Conservation (phyloP, 2,797 vertebrate genomes). For the Perodicticus potto region DNA sequence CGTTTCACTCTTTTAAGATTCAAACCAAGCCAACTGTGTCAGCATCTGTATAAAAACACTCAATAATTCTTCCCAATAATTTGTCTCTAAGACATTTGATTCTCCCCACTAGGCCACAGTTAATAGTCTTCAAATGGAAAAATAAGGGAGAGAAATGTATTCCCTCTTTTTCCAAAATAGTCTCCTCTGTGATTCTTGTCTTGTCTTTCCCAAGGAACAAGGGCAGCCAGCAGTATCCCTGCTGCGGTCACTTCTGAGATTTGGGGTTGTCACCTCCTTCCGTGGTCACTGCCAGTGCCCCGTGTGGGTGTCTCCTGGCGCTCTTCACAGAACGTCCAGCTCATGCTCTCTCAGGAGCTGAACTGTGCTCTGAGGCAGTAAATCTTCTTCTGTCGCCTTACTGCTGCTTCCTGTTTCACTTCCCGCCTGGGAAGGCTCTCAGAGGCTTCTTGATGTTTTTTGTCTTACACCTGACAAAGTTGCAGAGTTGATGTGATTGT, state of each 20-base stretch:
- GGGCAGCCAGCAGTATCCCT: not conserved
- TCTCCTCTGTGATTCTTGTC: not conserved
- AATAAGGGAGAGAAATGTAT: not conserved
- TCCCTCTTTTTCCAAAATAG: not conserved
- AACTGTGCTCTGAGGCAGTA: not conserved
- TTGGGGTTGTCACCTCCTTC: not conserved
- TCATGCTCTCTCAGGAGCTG: not conserved
- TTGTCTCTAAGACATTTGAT: not conserved
- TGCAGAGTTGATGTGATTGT: not conserved
- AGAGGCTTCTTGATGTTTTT: not conserved
- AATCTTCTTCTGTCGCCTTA: not conserved
- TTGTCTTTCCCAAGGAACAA: not conserved
- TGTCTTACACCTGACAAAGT: not conserved
- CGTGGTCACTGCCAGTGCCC: not conserved
- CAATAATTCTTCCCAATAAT: not conserved
- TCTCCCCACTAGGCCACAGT: not conserved
- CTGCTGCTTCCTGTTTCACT: not conserved
- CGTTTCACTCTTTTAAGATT: not conserved
- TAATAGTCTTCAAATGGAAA: not conserved
- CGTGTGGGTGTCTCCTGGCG: not conserved
- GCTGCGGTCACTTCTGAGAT: not conserved
- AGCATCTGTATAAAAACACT: slow-evolving; percentile 24
- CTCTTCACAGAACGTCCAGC: not conserved
- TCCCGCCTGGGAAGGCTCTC: slow-evolving; percentile 4
- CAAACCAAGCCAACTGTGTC: not conserved